These are phyloP conservation scores for Ctenosaura bakeri DNA, from an alignment of 2,797 vertebrate species.

Conservation along the genomic window DNA sequence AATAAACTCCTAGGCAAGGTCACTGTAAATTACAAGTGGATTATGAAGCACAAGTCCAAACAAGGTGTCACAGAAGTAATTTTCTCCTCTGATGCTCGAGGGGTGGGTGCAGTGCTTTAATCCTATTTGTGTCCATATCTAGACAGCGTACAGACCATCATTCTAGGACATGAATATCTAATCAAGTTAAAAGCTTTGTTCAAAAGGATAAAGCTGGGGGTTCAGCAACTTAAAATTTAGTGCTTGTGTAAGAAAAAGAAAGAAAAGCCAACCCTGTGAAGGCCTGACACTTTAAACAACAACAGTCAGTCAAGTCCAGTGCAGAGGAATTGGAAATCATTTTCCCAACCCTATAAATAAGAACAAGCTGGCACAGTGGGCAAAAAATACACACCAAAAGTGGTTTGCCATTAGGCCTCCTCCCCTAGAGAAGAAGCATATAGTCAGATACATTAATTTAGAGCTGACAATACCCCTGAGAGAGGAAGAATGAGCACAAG, in stretches of 20 bases:
- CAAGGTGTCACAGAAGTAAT: conserved; percentile 32
- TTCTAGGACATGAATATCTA: conserved; percentile 23
- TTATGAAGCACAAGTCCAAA: conserved; percentile 58
- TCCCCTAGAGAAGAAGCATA: conserved; percentile 75
- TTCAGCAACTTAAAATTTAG: conserved; percentile 14
- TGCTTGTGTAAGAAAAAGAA: not conserved
- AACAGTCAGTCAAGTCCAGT: not conserved
- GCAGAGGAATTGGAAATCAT: not conserved
- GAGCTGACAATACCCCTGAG: conserved; percentile 75
- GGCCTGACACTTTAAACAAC: not conserved
- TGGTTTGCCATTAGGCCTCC: conserved; percentile 57
- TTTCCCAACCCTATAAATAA: not conserved
- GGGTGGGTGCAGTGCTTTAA: conserved; percentile 31
- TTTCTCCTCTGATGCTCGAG: conserved; percentile 27
- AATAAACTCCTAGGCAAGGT: conserved; percentile 50
- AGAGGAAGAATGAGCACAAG: conserved; percentile 76
- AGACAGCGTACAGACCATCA: conserved; percentile 46
- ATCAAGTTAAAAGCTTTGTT: conserved; percentile 47
- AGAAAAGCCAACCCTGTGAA: not conserved
- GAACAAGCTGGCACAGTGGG: conserved; percentile 62
- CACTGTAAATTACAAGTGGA: conserved; percentile 10
- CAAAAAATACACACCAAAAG: conserved; percentile 62
- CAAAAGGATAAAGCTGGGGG: conserved; percentile 1
- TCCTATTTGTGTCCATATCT: conserved; percentile 27
- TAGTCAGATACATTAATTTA: conserved; percentile 79